Conservation (phyloP, 2,888 invertebrate species). For the Drosophila phalerata region DNA sequence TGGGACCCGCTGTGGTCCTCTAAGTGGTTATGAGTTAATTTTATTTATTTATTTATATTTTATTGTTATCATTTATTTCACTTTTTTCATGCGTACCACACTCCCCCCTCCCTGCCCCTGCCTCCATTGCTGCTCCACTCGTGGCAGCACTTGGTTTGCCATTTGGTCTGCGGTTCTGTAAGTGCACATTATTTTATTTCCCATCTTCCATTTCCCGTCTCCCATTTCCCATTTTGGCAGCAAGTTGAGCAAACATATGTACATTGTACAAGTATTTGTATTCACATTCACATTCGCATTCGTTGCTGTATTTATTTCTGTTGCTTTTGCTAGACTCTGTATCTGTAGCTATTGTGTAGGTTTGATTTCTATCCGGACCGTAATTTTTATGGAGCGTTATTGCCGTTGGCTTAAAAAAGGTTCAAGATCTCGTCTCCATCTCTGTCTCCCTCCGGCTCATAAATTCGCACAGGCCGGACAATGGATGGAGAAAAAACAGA, state of each 20-base stretch:
- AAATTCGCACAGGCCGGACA: constrained; percentile 43
- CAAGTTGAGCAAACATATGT: constrained; percentile 36
- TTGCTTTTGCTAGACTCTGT: constrained; percentile 14
- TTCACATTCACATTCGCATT: constrained; percentile 24
- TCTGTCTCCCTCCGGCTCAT: constrained; percentile 22
- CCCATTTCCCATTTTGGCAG: constrained; percentile 27
- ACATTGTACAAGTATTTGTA: constrained; percentile 33
- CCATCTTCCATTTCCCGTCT: constrained; percentile 38
- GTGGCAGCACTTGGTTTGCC: constrained; percentile 16
- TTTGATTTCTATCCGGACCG: constrained; percentile 60
- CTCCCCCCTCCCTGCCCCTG: neutral
- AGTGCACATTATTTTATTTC: constrained; percentile 57
- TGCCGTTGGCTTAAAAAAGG: constrained; percentile 56
- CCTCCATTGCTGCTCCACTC: neutral
- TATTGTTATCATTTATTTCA: constrained; percentile 80
- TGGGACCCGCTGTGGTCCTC: constrained; percentile 57
- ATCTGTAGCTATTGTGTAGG: constrained; percentile 20
- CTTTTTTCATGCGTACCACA: constrained; percentile 29
- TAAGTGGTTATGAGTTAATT: constrained; percentile 83
- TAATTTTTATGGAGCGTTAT: constrained; percentile 63
- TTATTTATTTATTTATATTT: constrained; percentile 83
- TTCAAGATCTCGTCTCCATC: constrained; percentile 1
- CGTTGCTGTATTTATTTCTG: constrained; percentile 18
- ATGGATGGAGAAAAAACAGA: constrained; percentile 43
- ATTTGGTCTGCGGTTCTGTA: constrained; percentile 37